Evolutionary conservation across 2,888 invertebrate species (phyloP).

Genomic region (Miltochrista miniata): DNA sequence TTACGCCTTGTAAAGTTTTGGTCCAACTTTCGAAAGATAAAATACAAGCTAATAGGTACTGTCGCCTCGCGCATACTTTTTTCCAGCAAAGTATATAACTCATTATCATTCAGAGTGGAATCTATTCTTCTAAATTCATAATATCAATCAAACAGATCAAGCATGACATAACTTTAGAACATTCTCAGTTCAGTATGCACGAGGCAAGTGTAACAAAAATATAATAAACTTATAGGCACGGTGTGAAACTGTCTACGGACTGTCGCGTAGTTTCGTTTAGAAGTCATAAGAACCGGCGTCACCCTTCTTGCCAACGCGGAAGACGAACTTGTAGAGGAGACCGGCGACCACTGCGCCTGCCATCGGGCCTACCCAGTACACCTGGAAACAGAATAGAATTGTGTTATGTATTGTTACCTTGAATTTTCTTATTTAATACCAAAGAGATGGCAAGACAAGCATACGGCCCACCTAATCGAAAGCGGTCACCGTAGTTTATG

Average conservation of each 20-base stretch:
- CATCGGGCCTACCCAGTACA: conserved; percentile 95
- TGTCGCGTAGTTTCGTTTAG: conserved; percentile 54
- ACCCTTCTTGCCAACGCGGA: conserved; percentile 88
- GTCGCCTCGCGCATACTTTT: conserved; percentile 36
- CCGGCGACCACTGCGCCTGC: conserved; percentile 90
- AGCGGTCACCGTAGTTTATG: no score
- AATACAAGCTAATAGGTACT: conserved; percentile 54
- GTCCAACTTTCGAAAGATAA: conserved; percentile 36
- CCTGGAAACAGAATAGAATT: conserved; percentile 63
- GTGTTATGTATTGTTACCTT: no score
- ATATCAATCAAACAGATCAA: conserved; percentile 6
- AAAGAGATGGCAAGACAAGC: no score
- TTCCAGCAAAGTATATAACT: conserved; percentile 1
- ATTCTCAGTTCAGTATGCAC: conserved; percentile 23
- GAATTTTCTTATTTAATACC: no score
- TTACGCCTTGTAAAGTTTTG: conserved; percentile 18
- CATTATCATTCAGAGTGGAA: not conserved
- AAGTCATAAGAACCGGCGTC: conserved; percentile 92
- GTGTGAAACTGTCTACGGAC: conserved; percentile 10
- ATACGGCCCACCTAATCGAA: no score
- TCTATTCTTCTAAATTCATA: conserved; percentile 3
- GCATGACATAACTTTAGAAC: not conserved
- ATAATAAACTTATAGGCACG: conserved; percentile 26
- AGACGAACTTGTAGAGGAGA: conserved; percentile 87
- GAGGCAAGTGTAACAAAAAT: conserved; percentile 29